Percentiles rank a stretch among this genome's conserved stretches.
Evolutionary conservation across 2,888 invertebrate genomes (phyloP).

Genomic region (Cosmia pyralina): DNA sequence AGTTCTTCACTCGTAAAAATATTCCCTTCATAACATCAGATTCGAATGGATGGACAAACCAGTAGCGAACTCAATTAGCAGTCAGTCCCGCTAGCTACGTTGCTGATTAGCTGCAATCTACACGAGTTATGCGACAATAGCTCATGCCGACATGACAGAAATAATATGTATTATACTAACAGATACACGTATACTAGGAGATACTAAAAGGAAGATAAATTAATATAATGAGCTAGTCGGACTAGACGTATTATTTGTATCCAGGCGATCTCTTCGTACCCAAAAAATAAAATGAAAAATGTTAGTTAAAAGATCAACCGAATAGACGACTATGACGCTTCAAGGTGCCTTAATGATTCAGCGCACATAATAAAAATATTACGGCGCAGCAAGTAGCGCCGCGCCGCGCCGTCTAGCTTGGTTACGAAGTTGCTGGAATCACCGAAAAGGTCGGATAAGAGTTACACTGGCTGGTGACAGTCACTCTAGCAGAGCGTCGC

Average conservation of each 20-base stretch:
- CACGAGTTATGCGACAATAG: conserved; percentile 27
- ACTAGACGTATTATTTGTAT: background rate
- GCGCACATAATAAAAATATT: conserved; percentile 10
- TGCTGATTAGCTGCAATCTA: conserved; percentile 24
- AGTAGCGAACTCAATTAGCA: conserved; percentile 35
- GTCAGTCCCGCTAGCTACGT: conserved; percentile 18
- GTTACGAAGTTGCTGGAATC: background rate
- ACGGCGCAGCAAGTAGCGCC: background rate
- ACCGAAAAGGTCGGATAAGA: background rate
- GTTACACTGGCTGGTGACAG: too few species aligned
- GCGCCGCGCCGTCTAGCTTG: background rate
- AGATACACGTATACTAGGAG: background rate
- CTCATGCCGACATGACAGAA: conserved; percentile 7
- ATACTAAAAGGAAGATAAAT: conserved; percentile 1
- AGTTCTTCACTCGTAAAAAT: background rate
- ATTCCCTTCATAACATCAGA: background rate
- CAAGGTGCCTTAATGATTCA: conserved; percentile 11
- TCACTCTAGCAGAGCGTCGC: too few species aligned
- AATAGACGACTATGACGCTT: conserved; percentile 4
- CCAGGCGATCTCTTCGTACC: background rate
- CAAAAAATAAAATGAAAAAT: background rate
- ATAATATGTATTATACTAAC: too few species aligned
- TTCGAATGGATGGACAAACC: conserved; percentile 12
- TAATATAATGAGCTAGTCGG: background rate
- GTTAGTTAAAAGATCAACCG: background rate